A percentile compares a stretch with the other conserved stretches of the same genome.
Evolutionary conservation across 2,113 vertebrate genomes (phyloP).

Genomic region (Elaphurus davidianus): DNA sequence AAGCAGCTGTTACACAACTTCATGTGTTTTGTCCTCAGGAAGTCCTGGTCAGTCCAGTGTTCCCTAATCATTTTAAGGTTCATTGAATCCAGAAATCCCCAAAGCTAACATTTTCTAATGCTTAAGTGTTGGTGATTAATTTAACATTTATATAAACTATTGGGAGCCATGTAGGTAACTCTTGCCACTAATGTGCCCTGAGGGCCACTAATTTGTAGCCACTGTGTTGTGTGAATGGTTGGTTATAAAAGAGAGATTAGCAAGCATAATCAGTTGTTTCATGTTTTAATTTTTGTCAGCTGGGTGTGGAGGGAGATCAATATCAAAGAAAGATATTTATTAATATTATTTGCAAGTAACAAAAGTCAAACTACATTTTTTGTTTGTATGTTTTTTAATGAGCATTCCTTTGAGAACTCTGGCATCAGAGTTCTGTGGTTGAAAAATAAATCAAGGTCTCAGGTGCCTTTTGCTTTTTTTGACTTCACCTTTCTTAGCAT

Average conservation of each 20-base stretch:
- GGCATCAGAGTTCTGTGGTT: not conserved
- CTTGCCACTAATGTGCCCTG: not conserved
- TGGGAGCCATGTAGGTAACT: not conserved
- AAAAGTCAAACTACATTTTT: not conserved
- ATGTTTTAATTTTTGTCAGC: not conserved
- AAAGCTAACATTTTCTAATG: not conserved
- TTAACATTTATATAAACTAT: not conserved
- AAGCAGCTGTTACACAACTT: not conserved
- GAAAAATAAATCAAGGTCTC: not conserved
- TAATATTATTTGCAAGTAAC: not conserved
- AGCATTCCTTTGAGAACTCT: not conserved
- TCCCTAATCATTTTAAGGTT: not conserved
- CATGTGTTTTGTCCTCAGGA: not conserved
- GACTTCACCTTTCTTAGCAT: not conserved
- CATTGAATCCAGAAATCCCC: not conserved
- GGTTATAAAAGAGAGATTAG: not conserved
- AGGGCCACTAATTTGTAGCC: not conserved
- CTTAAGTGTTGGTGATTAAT: not conserved
- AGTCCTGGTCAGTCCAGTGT: not conserved
- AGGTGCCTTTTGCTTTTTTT: not conserved
- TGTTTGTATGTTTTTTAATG: not conserved
- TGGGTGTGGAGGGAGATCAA: not conserved
- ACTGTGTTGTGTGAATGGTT: not conserved
- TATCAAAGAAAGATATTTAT: not conserved
- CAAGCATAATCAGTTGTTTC: not conserved